Conservation (phyloP, 2,113 vertebrate species). For the Actenoides hombroni region DNA sequence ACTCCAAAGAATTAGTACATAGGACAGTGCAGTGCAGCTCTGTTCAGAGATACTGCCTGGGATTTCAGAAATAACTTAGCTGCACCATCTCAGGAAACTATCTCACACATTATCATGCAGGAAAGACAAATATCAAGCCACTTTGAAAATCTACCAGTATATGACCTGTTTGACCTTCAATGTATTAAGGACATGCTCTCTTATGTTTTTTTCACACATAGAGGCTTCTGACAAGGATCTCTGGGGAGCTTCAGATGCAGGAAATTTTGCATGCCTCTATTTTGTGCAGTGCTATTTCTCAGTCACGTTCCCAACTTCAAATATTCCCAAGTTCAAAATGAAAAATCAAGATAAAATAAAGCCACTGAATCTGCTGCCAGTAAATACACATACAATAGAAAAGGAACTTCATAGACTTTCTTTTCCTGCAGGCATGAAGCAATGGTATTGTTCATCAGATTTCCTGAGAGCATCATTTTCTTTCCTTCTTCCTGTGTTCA, state of each 20-base stretch:
- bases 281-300: background rate
- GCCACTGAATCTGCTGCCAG: background rate
- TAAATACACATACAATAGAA: constrained; percentile 1
- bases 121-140: background rate
- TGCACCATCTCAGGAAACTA: background rate
- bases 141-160: background rate
- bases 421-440: background rate
- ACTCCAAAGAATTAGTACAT: background rate
- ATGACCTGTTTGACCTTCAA: background rate
- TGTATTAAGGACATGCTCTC: background rate
- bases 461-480: constrained; percentile 12
- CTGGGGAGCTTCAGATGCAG: background rate
- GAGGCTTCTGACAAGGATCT: background rate
- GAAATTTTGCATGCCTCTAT: background rate
- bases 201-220: background rate
- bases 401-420: background rate
- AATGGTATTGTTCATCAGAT: background rate
- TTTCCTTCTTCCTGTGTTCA: background rate
- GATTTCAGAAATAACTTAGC: background rate
- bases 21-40: accelerated
- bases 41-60: background rate
- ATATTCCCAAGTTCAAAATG: constrained; percentile 3
- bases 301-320: background rate
- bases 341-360: constrained; percentile 35
- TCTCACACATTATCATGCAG: background rate